Evolutionary conservation across 2,888 invertebrate genomes (phyloP), one percentile per base, ranked within the genome.

Genomic region (Limnephilus lunatus): DNA sequence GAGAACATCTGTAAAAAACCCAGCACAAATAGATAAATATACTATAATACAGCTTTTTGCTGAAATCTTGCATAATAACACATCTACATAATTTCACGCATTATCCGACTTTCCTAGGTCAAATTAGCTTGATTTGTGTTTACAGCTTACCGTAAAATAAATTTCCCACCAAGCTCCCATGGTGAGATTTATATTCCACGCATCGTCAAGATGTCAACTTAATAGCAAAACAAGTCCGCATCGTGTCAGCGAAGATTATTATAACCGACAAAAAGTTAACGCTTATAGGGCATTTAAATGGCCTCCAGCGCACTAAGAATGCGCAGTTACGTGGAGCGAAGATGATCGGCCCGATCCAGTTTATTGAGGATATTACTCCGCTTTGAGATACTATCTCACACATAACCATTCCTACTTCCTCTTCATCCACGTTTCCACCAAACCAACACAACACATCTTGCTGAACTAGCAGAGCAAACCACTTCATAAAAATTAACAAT

Each of bases 301-400:
- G 89, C 81, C 81, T n/a, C 35, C 81, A 89, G 89, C 39, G 30
- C 30, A 30, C 30, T 48, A 91, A 14, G 88, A 88, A 91, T 91
- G 91, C 85, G 91, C 92, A 93, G 93, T 93, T 93, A 91, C 89
- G 91, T 93, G 92, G 91, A 92, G 92, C 88, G 91, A 81, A 91
- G 92, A 93, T 91, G 90, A 91, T 92, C 88, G 92, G 91, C 86
- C 91, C 89, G 93, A 93, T 93, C 93, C 92, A 93, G 93, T 93
- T 93, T 93, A 92, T 92, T 87, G 91, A 92, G 89, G 81, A 89
- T 89, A 88, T 88, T 88, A 88, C 68, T 31, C 88, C n/a, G 35
- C 19, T 88, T 25, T 32, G 7, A 35, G 88, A 88, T 88, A 53
- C 68, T 35, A 88, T 88, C 88, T 88, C 30, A 30, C 68, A 68